Evolutionary conservation across 2,888 invertebrate genomes (phyloP), one percentile per base, ranked within the genome.

Genomic region (Lepidocyrtinus sp.): DNA sequence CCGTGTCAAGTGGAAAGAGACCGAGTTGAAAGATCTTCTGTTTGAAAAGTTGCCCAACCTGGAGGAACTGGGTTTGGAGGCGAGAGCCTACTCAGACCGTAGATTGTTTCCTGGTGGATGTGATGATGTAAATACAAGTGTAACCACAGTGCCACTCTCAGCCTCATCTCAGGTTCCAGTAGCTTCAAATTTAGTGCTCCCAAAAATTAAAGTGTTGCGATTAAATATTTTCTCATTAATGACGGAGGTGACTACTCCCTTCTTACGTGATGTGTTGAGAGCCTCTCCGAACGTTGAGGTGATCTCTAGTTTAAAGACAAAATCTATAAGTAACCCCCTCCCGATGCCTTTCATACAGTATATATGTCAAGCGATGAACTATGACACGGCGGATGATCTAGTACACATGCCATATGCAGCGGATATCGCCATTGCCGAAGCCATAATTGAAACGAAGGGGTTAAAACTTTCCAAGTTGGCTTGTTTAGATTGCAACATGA

Each of bases 291-390:
- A 84, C 69, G 78, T 84, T 27, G 79, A 84, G 72, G 75, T 62
- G 64, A 82, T 84, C 19, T 81, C 82, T 9, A 81, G 81, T 50
- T 64, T 82, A 17, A 72, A 75, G 77, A 74, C 81, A 12, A 68
- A 61, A 19, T 59, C 76, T 22, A 84, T 80, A 50, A 71, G 75
- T 46, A 84, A 79, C 55, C 81, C 82, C 3, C 80, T 84, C 5
- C 84, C 84, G 12, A 84, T 84, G 84, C 78, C 79, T 27, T 84
- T 84, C 63, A 84, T 84, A 22, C 82, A 82, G 64, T 84, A 84
- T 45, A 81, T 84, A 26, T 84, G 84, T 63, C 75, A 78, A 59
- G 81, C 82, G 24, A 81, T 82, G 82, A 81, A 72, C 24, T 82
- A 81, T 25, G 84, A 81, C 75, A 81, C 81, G 21, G 83, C 83